Conservation (phyloP, 2,113 vertebrate species). For the Cyanocitta stelleri region DNA sequence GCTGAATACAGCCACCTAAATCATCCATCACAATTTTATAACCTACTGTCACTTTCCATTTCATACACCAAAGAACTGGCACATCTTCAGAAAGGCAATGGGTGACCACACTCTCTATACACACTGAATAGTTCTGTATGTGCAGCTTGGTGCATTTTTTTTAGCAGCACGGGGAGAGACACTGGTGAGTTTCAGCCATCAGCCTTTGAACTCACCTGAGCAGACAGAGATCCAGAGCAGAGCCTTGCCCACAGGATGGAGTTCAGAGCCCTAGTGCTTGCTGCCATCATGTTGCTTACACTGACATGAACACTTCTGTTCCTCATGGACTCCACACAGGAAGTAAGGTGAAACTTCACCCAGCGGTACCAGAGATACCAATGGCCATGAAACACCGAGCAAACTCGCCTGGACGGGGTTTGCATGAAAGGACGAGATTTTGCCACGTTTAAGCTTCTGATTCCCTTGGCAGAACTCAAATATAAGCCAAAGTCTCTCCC, state of each 20-base stretch:
- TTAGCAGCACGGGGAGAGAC: background rate
- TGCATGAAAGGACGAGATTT: background rate
- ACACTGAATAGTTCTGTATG: background rate
- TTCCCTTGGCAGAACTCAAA: background rate
- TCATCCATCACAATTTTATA: slow-evolving; percentile 79
- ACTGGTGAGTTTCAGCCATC: background rate
- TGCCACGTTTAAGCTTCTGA: background rate
- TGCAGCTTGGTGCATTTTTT: background rate
- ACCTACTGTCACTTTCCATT: slow-evolving; percentile 69
- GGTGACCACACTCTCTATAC: slow-evolving; percentile 1
- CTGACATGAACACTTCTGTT: background rate
- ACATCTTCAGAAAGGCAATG: slow-evolving; percentile 60
- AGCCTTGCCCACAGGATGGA: background rate
- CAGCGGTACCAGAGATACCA: rapidly evolving
- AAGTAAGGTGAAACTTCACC: background rate
- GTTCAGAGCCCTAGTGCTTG: background rate
- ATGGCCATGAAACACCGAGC: background rate
- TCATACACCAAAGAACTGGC: slow-evolving; percentile 58
- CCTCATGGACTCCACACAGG: background rate
- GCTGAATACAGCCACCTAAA: slow-evolving; percentile 73
- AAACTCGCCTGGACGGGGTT: rapidly evolving
- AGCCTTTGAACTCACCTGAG: background rate
- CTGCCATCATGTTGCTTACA: background rate
- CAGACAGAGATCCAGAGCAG: background rate
- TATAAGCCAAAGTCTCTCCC: background rate